Conservation (phyloP, 2,113 vertebrate species). For the Balaeniceps rex region DNA sequence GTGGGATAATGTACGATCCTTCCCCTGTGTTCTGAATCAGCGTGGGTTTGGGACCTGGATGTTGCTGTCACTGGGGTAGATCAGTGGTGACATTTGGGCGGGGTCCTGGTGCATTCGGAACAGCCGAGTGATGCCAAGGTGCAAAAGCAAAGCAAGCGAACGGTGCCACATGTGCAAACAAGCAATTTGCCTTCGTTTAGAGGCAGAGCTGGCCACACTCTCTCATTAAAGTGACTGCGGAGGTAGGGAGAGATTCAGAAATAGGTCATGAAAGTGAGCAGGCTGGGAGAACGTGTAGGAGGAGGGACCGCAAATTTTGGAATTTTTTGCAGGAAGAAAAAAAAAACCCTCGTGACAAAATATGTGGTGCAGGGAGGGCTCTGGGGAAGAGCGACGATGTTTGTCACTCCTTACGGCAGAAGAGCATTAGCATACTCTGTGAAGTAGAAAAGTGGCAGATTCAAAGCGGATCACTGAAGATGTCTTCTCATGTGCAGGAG, state of each 20-base stretch:
- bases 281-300: background rate
- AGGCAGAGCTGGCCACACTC: background rate
- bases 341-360: background rate
- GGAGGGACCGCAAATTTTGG: background rate
- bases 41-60: background rate
- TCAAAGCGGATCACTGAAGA: rapidly evolving
- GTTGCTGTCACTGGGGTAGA: background rate
- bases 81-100: background rate
- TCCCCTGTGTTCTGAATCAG: rapidly evolving
- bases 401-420: background rate
- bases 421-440: background rate
- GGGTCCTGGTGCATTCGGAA: background rate
- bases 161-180: background rate
- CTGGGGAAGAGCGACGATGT: background rate
- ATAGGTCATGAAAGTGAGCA: background rate
- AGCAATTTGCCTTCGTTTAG: background rate
- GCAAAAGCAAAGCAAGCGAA: background rate
- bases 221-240: rapidly evolving
- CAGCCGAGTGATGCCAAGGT: background rate
- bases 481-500: background rate
- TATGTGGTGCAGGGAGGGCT: rapidly evolving
- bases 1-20: background rate
- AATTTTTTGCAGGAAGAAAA: background rate
- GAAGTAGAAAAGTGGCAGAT: background rate
- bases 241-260: background rate